Percentiles rank a stretch among this genome's conserved stretches.
phyloP scores from a whole-genome alignment of 2,888 invertebrate genomes.

The Adelphocoris suturalis region DNA sequence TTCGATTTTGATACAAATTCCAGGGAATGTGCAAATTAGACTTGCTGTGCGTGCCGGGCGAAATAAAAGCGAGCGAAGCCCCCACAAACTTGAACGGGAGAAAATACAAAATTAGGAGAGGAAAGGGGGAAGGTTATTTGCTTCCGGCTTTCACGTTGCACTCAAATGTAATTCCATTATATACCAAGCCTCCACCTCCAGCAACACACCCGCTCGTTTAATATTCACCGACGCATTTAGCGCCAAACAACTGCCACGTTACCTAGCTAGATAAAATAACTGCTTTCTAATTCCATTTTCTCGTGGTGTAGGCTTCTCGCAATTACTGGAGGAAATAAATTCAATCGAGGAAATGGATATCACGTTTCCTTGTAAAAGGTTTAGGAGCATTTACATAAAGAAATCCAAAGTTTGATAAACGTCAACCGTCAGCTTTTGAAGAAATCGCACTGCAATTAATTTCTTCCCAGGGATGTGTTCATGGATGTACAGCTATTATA shows the following conservation, averaged over 20 bases:
- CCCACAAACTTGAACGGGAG: background rate
- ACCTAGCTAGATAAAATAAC: background rate
- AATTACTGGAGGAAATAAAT: background rate
- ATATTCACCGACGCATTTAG: slow-evolving; percentile 47
- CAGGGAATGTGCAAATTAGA: too few relatives aligned
- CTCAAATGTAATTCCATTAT: background rate
- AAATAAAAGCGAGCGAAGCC: background rate
- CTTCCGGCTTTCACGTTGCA: slow-evolving; percentile 30
- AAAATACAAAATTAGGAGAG: background rate
- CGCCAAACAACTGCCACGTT: slow-evolving; percentile 5
- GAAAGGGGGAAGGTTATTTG: slow-evolving; percentile 24
- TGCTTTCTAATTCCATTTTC: slow-evolving; percentile 31
- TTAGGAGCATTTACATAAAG: too few relatives aligned
- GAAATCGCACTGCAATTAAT: too few relatives aligned
- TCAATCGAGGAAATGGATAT: background rate
- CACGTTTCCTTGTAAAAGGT: background rate
- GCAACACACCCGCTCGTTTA: slow-evolving; percentile 16
- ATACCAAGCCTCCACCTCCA: background rate
- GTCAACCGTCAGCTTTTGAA: too few relatives aligned
- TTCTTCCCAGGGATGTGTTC: too few relatives aligned
- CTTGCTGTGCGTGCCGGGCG: background rate
- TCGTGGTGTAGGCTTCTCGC: background rate
- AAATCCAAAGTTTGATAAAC: too few relatives aligned
- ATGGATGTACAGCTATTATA: too few relatives aligned
- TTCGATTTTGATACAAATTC: too few relatives aligned